Base-by-base conservation (phyloP, 1,140 invertebrate genomes). In the Drosophila bipectinata region DNA sequence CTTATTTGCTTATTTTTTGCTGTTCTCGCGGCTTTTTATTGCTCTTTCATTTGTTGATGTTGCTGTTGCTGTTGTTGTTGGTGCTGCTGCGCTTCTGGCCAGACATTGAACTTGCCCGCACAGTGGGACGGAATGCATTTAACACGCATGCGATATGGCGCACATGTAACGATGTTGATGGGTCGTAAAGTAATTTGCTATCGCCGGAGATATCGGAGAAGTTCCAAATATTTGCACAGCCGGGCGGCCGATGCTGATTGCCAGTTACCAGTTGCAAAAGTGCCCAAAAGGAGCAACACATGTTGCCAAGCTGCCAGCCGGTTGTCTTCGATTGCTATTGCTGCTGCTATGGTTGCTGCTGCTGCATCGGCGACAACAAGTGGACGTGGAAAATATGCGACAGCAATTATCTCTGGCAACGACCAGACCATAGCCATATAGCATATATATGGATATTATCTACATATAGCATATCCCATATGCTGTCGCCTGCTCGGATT, bases 71-170 rank as follows among this genome's bases (percentile, higher is more conserved):
- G 54, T 57, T 47, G n/a, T 4, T 59, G n/a, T 47, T 24, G n/a
- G n/a, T n/a, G 41, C 49, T 57, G 48, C 32, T 45, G 15, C 15
- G 48, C 32, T 45, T 12, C 15, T 54, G 60, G 64, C 63, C 83
- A 87, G 82, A 76, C 83, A 87, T 87, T 87, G 83, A 87, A 87
- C 82, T 87, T 87, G 83, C 51, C 26, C 2, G 81, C 82, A 85
- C 81, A 81, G 82, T 85, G 82, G 78, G 21, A 21, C 78, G 61
- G 51, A 66, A 48, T 57, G 63, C 56, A 54, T 5, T 15, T 41
- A 79, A 56, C 44, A 48, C 21, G 18, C n/a, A 9, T 44, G 30
- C 18, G 18, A 59, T 72, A 49, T 45, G 51, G 34, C 37, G 49
- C 32, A 58, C 60, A 66, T 58, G 44, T 45, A 6, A 4, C n/a